Conservation (phyloP, 2,113 vertebrate genomes). For the western clawed frog (Xenopus tropicalis) region UCB_Xtro_10.0 CM004443.2:187707001-187707500, state of each 20-base stretch:
- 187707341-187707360: no score
- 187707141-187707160: conserved; percentile 28
- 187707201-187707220: conserved; percentile 4
- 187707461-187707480: no score
- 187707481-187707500: no score
- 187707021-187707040: no score
- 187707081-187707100: conserved; percentile 9
- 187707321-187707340: no score
- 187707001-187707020: no score
- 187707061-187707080: not conserved
- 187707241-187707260: conserved; percentile 27
- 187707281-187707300: conserved; percentile 25
- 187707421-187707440: no score
- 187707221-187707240: not conserved
- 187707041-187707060: no score
- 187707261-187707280: conserved; percentile 25
- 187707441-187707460: no score
- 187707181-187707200: conserved; percentile 6
- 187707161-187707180: not conserved
- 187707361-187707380: no score
- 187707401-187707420: no score
- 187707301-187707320: not conserved
- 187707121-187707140: conserved; percentile 4
- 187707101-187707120: conserved; percentile 9
- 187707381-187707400: no score